Evolutionary conservation across 2,113 vertebrate genomes (phyloP), one percentile per base, ranked within the genome.

Genomic region (Brachypteracias leptosomus): DNA sequence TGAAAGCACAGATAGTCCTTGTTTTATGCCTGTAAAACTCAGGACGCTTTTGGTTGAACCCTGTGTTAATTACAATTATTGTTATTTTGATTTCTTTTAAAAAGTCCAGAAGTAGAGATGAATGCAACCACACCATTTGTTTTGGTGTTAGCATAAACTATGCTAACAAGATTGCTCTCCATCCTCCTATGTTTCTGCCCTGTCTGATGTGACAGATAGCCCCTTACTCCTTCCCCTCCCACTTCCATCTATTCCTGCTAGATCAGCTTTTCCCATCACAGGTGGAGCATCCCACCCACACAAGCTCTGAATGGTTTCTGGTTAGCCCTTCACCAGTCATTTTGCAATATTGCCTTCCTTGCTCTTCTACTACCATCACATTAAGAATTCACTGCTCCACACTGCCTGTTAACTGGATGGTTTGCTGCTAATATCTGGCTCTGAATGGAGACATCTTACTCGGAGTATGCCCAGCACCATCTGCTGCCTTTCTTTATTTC

Each of bases 401-500:
- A 44, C 44, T 19, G 47, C 35, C 85, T 80, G 74, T 66, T 81
- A 80, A 67, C 73, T 49, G 58, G 42, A 36, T 70, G 85, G 88
- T 82, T 94, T 93, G 78, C 68, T 72, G 10, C 95, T 88, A 88
- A 81, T 94, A 85, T 58, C 72, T 63, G 81, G 54, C 92, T 94
- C 84, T 72, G 86, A 93, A 92, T 52, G 78, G 88, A 94, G 72
- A 90, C 28, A 74, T 94, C 88, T 79, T 78, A 62, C 54, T 89
- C 28, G 0, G 18, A 80, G 75, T 89, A 92, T 94, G 96, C 94
- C 91, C 90, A 94, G 80, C 61, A 95, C 95, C 95, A 97, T 90
- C 93, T 97, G 95, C 90, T 88, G 59, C 90, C 75, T 91, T 51
- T 28, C 86, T 95, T 82, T 86, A 93, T 96, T 91, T 97, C 65